Evolutionary conservation across 2,888 invertebrate species (phyloP), one percentile per base, ranked within the genome.

Genomic region (Tetranychus piercei): DNA sequence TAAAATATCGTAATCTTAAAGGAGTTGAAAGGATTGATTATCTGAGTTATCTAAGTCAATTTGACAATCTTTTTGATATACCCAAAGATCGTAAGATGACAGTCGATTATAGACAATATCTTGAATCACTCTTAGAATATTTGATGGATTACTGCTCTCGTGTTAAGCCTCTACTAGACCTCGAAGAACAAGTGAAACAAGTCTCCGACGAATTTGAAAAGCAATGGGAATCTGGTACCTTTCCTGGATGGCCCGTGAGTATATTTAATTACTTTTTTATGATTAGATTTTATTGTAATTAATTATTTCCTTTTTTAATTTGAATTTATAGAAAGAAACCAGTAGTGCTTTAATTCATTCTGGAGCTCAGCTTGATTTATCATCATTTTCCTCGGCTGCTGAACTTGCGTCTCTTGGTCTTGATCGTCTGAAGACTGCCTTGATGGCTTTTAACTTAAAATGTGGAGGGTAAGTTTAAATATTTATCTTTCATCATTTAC

Each of bases 321-420:
- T 73, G 11, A 15, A 66, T 74, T 80, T 81, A 64, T 80, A 89
- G 88, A 94, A 95, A 88, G 95, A 96, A 84, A 81, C 84, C 34
- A 91, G 93, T 76, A 84, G 85, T 77, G 96, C 94, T 4, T 82
- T 99, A 77, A 90, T 94, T 0, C 92, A 95, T 81, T 88, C 93
- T 6, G 96, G 96, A 23, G 97, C 97, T 5, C 94, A 95, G 85
- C 86, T 99, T 78, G 99, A 99, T 83, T 84, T 99, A n/a, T 94
- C 95, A 0, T 94, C 95, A 0, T 99, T 97, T 82, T 94, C 94
- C 0, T 94, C 94, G 23, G 91, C 92, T 88, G 92, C 94, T 84
- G 99, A 99, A 83, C 83, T 99, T 77, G 96, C 97, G 0, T 95
- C 96, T 0, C 85, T 99, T 4, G 99, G 99, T 23, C 84, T 99